Conservation (phyloP, 2,113 vertebrate genomes). For the Lepisosteus osseus region DNA sequence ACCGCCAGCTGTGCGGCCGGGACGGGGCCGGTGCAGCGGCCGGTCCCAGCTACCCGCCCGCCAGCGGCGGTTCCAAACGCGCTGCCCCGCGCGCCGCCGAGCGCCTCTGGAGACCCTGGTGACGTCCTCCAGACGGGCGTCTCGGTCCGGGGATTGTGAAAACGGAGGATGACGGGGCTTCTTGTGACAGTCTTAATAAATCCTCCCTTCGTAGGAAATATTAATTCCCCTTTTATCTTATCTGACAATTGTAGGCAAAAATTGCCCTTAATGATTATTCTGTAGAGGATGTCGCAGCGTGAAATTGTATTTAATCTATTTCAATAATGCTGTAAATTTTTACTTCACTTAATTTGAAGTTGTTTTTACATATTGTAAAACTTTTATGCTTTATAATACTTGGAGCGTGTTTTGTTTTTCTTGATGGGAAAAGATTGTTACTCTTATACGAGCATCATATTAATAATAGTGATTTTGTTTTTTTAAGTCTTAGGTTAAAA, state of each 20-base stretch:
- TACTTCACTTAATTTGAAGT: constrained; percentile 30
- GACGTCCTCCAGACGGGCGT: constrained; percentile 10
- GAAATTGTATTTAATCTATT: constrained; percentile 8
- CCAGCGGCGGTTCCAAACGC: constrained; percentile 22
- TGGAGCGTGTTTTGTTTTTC: constrained; percentile 5
- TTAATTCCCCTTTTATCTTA: constrained; percentile 26
- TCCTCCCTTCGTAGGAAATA: constrained; percentile 46
- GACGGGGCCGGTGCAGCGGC: constrained; percentile 10
- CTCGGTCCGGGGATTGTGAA: constrained; percentile 3
- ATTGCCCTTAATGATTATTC: constrained; percentile 19
- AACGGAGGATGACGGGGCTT: constrained; percentile 46
- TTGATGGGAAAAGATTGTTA: constrained; percentile 6
- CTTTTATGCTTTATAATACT: not conserved
- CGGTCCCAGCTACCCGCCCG: not conserved
- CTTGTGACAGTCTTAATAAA: constrained; percentile 29
- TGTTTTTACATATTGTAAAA: constrained; percentile 42
- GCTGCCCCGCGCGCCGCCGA: not conserved
- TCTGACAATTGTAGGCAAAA: constrained; percentile 20
- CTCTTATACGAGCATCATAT: not conserved
- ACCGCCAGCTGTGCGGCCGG: constrained; percentile 1
- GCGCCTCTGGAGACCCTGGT: constrained; percentile 61
- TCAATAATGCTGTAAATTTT: constrained; percentile 20
- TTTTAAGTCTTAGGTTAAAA: constrained; percentile 13
- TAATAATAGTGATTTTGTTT: not conserved
- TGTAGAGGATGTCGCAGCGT: constrained; percentile 10